Evolutionary conservation across 1,140 invertebrate species (phyloP).

Genomic region (Drosophila asahinai): DNA sequence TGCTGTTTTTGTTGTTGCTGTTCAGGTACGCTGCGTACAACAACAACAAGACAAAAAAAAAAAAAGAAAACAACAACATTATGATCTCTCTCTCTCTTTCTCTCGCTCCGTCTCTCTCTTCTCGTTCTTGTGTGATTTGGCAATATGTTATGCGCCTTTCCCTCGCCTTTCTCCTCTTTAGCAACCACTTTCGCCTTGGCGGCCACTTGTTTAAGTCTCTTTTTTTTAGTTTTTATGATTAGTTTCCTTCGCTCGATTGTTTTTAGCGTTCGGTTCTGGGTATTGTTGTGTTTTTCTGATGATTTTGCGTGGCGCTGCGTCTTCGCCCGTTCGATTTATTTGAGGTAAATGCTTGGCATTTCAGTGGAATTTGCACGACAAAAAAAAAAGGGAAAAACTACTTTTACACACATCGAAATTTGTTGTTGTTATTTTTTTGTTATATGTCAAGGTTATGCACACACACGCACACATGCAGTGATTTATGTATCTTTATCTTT

Average conservation of each 20-base stretch:
- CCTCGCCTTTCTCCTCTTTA: constrained; percentile 16
- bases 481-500: constrained; percentile 20
- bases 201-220: constrained; percentile 41
- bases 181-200: constrained; percentile 21
- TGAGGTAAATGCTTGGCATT: constrained; percentile 28
- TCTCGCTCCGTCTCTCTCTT: neutral
- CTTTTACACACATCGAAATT: constrained; percentile 20
- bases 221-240: constrained; percentile 8
- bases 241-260: neutral
- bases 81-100: constrained; percentile 2
- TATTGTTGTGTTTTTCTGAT: neutral
- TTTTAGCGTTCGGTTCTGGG: neutral
- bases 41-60: constrained; percentile 8
- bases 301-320: neutral
- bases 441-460: constrained; percentile 79
- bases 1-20: constrained; percentile 26
- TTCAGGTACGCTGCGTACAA: constrained; percentile 30
- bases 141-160: constrained; percentile 53
- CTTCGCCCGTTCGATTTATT: constrained; percentile 22
- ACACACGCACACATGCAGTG: constrained; percentile 36
- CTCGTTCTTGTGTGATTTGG: constrained; percentile 30
- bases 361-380: constrained; percentile 22
- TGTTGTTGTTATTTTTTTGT: constrained; percentile 52
- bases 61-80: constrained; percentile 11
- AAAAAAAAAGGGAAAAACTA: constrained; percentile 2